Conservation (phyloP, 2,113 vertebrate genomes). For the Hippoglossus stenolepis region DNA sequence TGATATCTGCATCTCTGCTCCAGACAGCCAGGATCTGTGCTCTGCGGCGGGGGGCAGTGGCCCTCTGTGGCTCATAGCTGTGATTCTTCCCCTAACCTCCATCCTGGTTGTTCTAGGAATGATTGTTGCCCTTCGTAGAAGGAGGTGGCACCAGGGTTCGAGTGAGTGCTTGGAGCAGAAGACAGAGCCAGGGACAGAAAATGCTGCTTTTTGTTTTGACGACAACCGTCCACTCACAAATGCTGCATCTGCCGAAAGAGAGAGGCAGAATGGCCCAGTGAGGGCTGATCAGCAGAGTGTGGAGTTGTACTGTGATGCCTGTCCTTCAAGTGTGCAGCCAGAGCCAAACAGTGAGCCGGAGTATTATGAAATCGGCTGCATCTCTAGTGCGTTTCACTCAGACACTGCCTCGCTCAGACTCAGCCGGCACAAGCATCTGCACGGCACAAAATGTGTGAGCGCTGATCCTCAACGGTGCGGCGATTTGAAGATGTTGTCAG, state of each 20-base stretch:
- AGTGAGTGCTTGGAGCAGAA: conserved; percentile 19
- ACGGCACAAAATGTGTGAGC: conserved; percentile 24
- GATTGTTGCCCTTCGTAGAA: conserved; percentile 42
- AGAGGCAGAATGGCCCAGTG: conserved; percentile 42
- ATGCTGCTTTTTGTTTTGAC: conserved; percentile 62
- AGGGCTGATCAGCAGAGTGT: conserved; percentile 31
- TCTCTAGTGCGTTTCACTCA: conserved; percentile 64
- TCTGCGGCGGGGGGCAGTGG: not conserved
- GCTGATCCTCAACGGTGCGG: conserved; percentile 20
- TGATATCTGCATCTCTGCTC: conserved; percentile 60
- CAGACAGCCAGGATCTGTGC: conserved; percentile 48
- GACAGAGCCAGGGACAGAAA: conserved; percentile 62
- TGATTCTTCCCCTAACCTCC: conserved; percentile 62
- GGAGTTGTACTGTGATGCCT: conserved; percentile 37
- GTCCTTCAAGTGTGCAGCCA: conserved; percentile 23
- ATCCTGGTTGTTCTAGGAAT: conserved; percentile 53
- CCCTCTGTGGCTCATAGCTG: conserved; percentile 73
- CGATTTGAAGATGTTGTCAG: conserved; percentile 38
- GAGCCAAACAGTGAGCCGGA: conserved; percentile 65
- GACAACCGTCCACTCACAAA: conserved; percentile 11
- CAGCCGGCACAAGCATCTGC: conserved; percentile 42
- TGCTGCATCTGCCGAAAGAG: conserved; percentile 9
- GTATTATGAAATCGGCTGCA: conserved; percentile 76
- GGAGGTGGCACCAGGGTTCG: conserved; percentile 25
- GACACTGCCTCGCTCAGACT: conserved; percentile 48